Base-by-base conservation (phyloP, 2,113 vertebrate species). In the Misgurnus mizolepis region DNA sequence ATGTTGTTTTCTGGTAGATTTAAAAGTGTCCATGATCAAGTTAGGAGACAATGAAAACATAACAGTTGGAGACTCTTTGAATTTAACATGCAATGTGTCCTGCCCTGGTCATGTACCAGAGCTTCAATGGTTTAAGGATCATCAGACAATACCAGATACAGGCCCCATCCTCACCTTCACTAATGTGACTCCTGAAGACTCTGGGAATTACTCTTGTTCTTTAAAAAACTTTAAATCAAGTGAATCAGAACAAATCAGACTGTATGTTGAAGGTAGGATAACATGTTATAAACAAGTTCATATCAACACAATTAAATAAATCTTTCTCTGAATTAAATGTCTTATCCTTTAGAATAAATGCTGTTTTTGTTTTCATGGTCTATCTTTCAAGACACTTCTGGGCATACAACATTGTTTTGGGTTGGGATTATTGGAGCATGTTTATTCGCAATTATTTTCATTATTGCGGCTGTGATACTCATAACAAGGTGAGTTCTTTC, bases 111-210 rank as follows among this genome's bases (percentile, higher is more conserved):
- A 15, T 70, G 66, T 78, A 66, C 27, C 27, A 34, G 27, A 86
- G 18, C 56, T 82, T 73, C 56, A 15, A 39, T 86, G 85, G 85
- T 86, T 75, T 68, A 83, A 81, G 76, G 64, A 86, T 45, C 18
- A 18, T 45, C 11, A 69, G 62, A 14, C 0, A 0, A 40, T 84
- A 14, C 6, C 15, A 1, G 1, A 78, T 43, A 72, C 34, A 64
- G 67, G 61, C 39, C 18, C n/a, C 27, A 61, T 41, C 55, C 61
- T 56, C 67, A 79, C 66, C 22, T 80, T 71, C 62, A 62, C n/a
- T 5, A 34, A 27, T 66, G 12, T 76, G 15, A 65, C 60, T 47
- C 10, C 45, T 47, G 0, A 27, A 2, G 45, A 47, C 45, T 60
- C 72, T 27, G 83, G 79, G 27, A 78, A 65, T 15, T 84, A 84